Evolutionary conservation across 2,797 vertebrate species (phyloP).

Genomic region (Scarus forsteni): DNA sequence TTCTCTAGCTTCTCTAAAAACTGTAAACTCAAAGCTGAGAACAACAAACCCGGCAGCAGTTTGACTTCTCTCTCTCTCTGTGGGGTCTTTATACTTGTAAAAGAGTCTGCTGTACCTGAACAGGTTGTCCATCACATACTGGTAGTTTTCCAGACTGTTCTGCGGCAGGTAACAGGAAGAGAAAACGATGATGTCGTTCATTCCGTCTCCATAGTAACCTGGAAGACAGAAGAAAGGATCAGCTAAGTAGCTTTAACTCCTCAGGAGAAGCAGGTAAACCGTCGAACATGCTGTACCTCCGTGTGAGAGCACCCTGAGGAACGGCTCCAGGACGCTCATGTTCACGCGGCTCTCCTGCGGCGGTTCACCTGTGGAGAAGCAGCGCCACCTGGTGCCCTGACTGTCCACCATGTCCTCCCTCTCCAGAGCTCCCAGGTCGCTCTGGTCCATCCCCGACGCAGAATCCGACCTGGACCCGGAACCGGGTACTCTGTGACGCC

Average conservation of each 20-base stretch:
- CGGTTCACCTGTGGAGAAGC: constrained; percentile 77
- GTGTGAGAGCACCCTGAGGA: constrained; percentile 84
- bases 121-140: constrained; percentile 88
- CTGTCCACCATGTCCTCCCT: constrained; percentile 77
- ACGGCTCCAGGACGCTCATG: constrained; percentile 85
- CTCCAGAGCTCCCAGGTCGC: constrained; percentile 57
- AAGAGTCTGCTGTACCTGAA: constrained; percentile 79
- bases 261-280: neutral
- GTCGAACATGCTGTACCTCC: constrained; percentile 82
- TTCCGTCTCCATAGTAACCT: constrained; percentile 87
- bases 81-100: no score
- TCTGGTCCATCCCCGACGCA: constrained; percentile 43
- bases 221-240: constrained; percentile 15
- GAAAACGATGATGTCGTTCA: constrained; percentile 87
- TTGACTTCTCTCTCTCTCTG: no score
- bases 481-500: neutral
- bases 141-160: constrained; percentile 80
- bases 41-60: no score
- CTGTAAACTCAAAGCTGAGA: no score
- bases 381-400: constrained; percentile 84
- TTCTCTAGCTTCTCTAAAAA: no score
- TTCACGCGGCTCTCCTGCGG: constrained; percentile 80
- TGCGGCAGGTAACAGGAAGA: constrained; percentile 87
- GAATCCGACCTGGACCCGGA: constrained; percentile 10
- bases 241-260: neutral